Evolutionary conservation across 2,797 vertebrate genomes (phyloP), one percentile per base, ranked within the genome.

Genomic region (Avahi laniger): DNA sequence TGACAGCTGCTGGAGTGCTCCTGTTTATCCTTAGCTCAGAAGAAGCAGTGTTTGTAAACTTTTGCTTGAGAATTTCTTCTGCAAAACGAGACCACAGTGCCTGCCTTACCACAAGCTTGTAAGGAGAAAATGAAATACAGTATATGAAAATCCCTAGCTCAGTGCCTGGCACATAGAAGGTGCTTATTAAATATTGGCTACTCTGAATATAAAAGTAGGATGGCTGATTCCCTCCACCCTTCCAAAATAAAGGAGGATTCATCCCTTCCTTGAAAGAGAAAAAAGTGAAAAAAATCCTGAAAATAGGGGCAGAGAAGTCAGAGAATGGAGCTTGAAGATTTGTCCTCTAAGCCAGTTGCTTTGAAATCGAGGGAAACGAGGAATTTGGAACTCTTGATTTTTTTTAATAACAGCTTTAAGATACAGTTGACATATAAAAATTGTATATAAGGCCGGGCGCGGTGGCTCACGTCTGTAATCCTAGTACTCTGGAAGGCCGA

Each of bases 281-380:
- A 94, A 93, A 50, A 83, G 38, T 81, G 63, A 96, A 79, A 86
- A 76, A 78, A 67, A 81, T 91, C 41, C 20, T 90, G 43, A 43
- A 67, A 96, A 41, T 33, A 17, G 28, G 20, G 7, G 1, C 43
- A 70, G 33, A 59, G 46, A 89, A 88, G 8, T 75, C 65, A 65
- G 30, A 67, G 24, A 89, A 33, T 41, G 2, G 35, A 72, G 17
- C 10, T 69, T 30, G 2, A 63, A n/a, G 9, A 9, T 54, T 69
- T 90, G 28, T 84, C 8, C 4, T 75, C 38, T 80, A 70, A 82
- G 30, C n/a, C 28, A 65, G 33, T 13, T 41, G 8, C 48, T 83
- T 65, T 59, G 57, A 96, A 78, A 33, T 14, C 6, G 63, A 24
- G 57, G 33, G 80, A 73, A 65, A 10, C 75, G 12, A 41, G 35